phyloP scores from a whole-genome alignment of 2,888 invertebrate species.

The Helicoverpa assulta region DNA sequence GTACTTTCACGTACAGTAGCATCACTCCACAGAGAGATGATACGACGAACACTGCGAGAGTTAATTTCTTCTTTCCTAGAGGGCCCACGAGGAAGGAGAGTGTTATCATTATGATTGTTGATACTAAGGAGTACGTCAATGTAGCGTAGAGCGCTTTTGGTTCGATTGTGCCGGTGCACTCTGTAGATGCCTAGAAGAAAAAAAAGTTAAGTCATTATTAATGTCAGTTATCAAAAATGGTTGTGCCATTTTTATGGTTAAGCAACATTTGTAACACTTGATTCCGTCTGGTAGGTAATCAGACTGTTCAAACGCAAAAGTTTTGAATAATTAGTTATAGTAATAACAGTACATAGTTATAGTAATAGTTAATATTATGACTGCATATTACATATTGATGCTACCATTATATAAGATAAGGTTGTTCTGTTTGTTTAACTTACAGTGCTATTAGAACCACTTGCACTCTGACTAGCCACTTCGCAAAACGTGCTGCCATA shows the following conservation, averaged over 20 bases:
- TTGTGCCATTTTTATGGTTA: background rate
- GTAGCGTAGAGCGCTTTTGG: conserved; percentile 79
- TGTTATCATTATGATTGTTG: conserved; percentile 69
- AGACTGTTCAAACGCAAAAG: no score
- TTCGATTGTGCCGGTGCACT: conserved; percentile 76
- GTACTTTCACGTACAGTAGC: conserved; percentile 74
- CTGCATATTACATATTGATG: no score
- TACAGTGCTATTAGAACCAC: conserved; percentile 67
- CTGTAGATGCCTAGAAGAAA: conserved; percentile 66
- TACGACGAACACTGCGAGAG: conserved; percentile 71
- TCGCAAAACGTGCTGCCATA: conserved; percentile 78
- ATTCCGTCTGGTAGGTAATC: no score
- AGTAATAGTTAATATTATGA: no score
- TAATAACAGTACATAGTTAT: no score
- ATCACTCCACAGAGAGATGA: conserved; percentile 70
- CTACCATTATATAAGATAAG: no score
- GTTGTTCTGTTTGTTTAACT: conserved; percentile 15
- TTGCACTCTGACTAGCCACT: conserved; percentile 77
- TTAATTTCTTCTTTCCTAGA: conserved; percentile 77
- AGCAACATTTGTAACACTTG: no score
- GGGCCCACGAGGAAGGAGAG: conserved; percentile 77
- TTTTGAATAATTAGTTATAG: no score
- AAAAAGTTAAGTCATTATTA: no score
- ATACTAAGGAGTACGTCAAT: conserved; percentile 77
- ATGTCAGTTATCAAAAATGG: no score